phyloP scores from a whole-genome alignment of 2,888 invertebrate species.

The Diploptera punctata region DNA sequence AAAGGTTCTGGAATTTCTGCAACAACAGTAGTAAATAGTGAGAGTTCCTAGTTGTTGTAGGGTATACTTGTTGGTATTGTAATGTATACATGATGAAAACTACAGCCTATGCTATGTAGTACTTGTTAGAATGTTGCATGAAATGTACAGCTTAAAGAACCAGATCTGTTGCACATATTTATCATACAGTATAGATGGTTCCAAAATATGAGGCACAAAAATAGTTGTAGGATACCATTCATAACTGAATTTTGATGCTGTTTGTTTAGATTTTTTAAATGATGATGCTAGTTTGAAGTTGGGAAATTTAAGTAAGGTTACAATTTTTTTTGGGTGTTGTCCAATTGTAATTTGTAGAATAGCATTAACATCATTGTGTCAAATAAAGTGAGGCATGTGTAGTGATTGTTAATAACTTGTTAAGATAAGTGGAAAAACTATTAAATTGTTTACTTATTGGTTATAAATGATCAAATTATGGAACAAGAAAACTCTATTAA shows the following conservation, averaged over 20 bases:
- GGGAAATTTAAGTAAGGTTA: not conserved
- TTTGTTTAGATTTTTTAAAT: not conserved
- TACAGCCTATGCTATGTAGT: not conserved
- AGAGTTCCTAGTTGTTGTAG: conserved; percentile 9
- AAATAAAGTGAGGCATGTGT: not conserved
- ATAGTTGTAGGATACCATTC: not conserved
- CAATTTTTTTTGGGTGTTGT: conserved; percentile 3
- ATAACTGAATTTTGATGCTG: not conserved
- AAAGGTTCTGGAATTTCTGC: not conserved
- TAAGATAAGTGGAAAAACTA: not conserved
- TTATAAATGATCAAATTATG: too few relatives aligned
- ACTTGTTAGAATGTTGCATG: not conserved
- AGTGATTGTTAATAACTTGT: not conserved
- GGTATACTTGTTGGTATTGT: not conserved
- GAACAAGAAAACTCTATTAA: too few relatives aligned
- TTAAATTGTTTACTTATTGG: not conserved
- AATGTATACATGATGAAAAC: not conserved
- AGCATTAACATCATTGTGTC: not conserved
- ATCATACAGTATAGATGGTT: not conserved
- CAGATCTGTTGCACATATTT: not conserved
- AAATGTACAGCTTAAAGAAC: not conserved
- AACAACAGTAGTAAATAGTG: not conserved
- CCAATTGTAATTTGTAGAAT: not conserved
- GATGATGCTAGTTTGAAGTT: not conserved
- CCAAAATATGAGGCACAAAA: not conserved